A percentile compares a stretch with the other conserved stretches of the same genome.
Conservation (phyloP, 2,113 vertebrate genomes). For the Equus quagga region DNA sequence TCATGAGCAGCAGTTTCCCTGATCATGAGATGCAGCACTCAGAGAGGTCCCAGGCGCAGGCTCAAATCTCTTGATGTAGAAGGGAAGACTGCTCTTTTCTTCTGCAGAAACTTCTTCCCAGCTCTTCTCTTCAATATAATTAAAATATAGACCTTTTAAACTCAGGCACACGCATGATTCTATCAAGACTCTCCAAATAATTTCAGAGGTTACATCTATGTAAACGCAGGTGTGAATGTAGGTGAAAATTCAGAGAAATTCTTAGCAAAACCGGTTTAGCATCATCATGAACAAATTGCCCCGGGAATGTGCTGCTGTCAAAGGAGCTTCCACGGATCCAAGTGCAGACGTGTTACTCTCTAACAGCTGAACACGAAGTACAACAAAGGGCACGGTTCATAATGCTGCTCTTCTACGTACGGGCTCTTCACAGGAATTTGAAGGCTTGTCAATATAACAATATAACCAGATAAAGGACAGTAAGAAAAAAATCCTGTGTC, state of each 20-base stretch:
- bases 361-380: background rate
- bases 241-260: background rate
- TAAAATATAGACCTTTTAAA: background rate
- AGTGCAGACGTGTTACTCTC: background rate
- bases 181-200: background rate
- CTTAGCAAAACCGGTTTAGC: background rate
- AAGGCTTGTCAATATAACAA: background rate
- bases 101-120: background rate
- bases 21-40: background rate
- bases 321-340: background rate
- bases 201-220: background rate
- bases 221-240: background rate
- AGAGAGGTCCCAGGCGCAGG: too few relatives aligned
- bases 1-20: background rate
- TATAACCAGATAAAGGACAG: background rate
- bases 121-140: background rate
- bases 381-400: background rate
- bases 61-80: background rate
- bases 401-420: background rate
- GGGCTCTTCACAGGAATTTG: background rate
- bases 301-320: background rate
- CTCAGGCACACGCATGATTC: background rate
- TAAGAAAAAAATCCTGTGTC: background rate
- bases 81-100: background rate
- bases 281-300: background rate